Conservation (phyloP, 2,113 vertebrate species). For the Antigone vipio region DNA sequence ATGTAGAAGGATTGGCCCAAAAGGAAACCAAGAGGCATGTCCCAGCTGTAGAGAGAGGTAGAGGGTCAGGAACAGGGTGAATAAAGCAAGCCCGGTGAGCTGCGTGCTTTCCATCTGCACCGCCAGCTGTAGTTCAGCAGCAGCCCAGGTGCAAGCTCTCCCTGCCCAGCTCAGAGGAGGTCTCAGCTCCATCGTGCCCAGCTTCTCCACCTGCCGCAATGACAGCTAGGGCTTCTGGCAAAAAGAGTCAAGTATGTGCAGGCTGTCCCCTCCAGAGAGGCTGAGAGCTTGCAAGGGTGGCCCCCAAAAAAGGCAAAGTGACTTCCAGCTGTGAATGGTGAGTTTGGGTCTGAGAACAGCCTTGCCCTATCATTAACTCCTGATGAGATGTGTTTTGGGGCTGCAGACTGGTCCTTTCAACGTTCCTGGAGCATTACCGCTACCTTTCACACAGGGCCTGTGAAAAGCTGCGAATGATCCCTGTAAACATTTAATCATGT, state of each 20-base stretch:
- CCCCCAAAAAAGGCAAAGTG: neutral
- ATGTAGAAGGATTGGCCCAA: neutral
- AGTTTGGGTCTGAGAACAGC: neutral
- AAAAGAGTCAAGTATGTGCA: neutral
- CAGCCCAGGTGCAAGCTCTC: neutral
- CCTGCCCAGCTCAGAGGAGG: neutral
- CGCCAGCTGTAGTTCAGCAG: neutral
- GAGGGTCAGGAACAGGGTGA: neutral
- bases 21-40: neutral
- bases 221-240: neutral
- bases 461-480: neutral
- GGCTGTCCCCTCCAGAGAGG: neutral
- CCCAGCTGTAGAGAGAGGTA: neutral
- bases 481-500: neutral
- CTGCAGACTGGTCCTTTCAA: neutral
- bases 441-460: neutral
- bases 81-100: neutral
- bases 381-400: neutral
- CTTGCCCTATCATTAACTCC: neutral
- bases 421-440: neutral
- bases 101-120: neutral
- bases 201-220: neutral
- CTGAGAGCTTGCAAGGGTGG: neutral
- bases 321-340: neutral
- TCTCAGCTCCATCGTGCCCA: fast-evolving